Percentiles rank a stretch among this genome's conserved stretches.
phyloP scores from a whole-genome alignment of 2,888 invertebrate species.

The Oasisia sp. region DNA sequence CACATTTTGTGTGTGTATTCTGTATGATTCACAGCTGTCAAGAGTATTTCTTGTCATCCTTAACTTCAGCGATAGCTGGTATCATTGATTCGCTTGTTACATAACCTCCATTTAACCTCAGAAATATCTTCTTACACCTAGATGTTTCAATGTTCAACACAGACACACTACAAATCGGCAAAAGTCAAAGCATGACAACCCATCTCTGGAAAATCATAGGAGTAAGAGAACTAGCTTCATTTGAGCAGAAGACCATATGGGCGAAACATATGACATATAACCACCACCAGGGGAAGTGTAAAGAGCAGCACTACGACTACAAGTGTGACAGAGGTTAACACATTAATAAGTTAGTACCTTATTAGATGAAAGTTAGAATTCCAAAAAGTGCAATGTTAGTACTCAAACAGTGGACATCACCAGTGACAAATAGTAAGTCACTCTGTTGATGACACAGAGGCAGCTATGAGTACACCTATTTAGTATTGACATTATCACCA shows the following conservation, averaged over 20 bases:
- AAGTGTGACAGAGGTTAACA: not conserved
- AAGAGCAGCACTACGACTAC: not conserved
- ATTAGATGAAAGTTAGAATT: not conserved
- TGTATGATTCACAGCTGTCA: too few species aligned
- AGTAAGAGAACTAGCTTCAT: not conserved
- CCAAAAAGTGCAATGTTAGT: not conserved
- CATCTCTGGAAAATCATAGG: not conserved
- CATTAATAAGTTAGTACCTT: not conserved
- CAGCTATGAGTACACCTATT: not conserved
- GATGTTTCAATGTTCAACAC: not conserved
- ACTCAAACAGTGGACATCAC: not conserved
- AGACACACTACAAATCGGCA: not conserved
- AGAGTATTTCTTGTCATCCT: too few species aligned
- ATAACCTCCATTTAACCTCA: too few species aligned
- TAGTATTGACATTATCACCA: not conserved
- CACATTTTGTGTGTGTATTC: too few species aligned
- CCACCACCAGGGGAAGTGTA: not conserved
- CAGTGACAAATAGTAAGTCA: not conserved
- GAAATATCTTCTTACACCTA: too few species aligned
- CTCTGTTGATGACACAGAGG: not conserved
- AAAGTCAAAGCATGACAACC: not conserved
- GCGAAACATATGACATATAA: not conserved
- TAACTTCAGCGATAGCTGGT: too few species aligned
- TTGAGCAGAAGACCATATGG: not conserved
- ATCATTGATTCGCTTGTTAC: too few species aligned